Percentiles rank a stretch among this genome's conserved stretches.
Conservation (phyloP, 2,797 vertebrate genomes). For the Manis javanica region DNA sequence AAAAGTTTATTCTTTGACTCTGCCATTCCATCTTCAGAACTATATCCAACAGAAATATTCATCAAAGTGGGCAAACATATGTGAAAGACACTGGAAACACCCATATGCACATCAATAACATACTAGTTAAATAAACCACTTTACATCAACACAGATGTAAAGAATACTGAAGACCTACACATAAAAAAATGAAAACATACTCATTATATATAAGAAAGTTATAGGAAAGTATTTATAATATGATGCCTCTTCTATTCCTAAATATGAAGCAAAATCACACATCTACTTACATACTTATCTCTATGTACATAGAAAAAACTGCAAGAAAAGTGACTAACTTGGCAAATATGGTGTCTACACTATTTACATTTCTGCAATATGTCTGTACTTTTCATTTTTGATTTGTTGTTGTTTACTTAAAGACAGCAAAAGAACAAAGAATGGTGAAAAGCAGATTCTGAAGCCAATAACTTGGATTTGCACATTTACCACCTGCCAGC, state of each 20-base stretch:
- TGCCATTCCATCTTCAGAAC: neutral
- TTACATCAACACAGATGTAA: neutral
- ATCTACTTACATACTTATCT: constrained; percentile 1
- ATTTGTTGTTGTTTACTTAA: constrained; percentile 9
- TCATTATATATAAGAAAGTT: neutral
- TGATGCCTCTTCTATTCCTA: constrained; percentile 24
- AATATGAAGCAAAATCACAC: constrained; percentile 38
- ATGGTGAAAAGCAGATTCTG: constrained; percentile 1
- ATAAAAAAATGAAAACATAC: neutral
- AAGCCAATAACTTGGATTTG: neutral
- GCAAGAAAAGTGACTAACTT: neutral
- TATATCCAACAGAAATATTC: constrained; percentile 30
- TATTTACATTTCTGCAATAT: neutral
- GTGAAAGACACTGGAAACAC: neutral
- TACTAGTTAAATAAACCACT: neutral
- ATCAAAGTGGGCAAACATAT: neutral
- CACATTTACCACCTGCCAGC: neutral
- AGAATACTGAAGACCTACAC: neutral
- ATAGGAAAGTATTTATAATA: neutral
- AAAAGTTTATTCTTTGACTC: neutral
- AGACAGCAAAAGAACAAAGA: constrained; percentile 6
- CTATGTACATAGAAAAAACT: neutral
- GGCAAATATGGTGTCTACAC: neutral
- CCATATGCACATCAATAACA: neutral
- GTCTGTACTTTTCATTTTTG: neutral